Evolutionary conservation across 2,888 invertebrate genomes (phyloP), one percentile per base, ranked within the genome.

Genomic region (Ischnus inquisitorius): DNA sequence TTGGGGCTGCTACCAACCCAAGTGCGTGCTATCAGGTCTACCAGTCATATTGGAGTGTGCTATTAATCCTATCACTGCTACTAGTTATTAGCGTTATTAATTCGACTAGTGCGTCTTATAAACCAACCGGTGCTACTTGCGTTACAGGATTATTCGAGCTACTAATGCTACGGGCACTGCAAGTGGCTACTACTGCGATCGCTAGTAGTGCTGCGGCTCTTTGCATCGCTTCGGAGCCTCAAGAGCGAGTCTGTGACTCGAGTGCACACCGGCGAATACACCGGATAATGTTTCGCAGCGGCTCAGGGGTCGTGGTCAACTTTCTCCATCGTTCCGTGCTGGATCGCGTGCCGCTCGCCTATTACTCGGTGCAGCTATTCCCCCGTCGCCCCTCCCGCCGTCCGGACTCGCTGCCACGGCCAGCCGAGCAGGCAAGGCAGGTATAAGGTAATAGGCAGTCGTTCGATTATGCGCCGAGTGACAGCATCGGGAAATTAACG

Each of bases 221-320:
- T 4, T 34, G 46, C n/a, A 46, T 12, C 46, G 12, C 46, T 46
- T 3, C 46, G 12, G 46, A 54, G 22, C 54, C 10, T 6, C 54
- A 14, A 60, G 57, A 25, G 22, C n/a, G 57, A 28, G 28, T 60
- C 14, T 60, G 57, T 25, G 64, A 68, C 48, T 77, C 16, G 48
- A 68, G 41, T 74, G 51, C 62, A 76, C 41, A 77, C 57, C 64
- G 68, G 57, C 60, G 51, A 34, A 19, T 39, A 60, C 14, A 69
- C 76, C 67, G 75, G 78, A 77, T 79, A 64, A 78, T 81, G 69
- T 82, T 81, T 85, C 81, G 79, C 82, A 75, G 79, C 83, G 80
- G 78, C 79, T 83, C 87, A 85, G 89, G 91, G 90, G 91, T 91
- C 90, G 90, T 89, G 90, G 89, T 90, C 90, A 90, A 92, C 91